Base-by-base conservation (phyloP, 2,888 invertebrate species). In the Platycheirus albimanus region DNA sequence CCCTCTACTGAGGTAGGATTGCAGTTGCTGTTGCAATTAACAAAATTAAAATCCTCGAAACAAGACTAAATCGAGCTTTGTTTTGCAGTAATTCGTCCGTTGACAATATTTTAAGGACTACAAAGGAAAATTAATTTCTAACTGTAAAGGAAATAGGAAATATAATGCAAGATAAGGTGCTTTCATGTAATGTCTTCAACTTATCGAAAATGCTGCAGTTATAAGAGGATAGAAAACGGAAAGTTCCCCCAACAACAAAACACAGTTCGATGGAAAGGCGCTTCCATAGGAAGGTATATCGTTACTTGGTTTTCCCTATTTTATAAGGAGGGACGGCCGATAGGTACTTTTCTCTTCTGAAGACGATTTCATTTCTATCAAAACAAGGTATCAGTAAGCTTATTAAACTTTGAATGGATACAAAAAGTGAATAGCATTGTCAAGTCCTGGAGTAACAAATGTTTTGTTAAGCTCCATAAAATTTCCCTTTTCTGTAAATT, bases 381-480 rank as follows among this genome's bases (percentile, higher is more conserved):
- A 78, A 83, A 83, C 78, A 74, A 83, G 81, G 63, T 83, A 83
- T 83, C 81, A 83, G 54, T 56, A 58, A 83, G 83, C 83, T 83
- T 83, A 83, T 83, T 78, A 83, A 83, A 83, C 67, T 83, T 78
- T 78, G 63, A 51, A 64, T 71, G 67, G 69, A 72, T 76, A 77
- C 67, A 69, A 64, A 71, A 78, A 64, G 43, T 54, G 72, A 79
- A 84, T 74, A 81, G 58, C 69, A 75, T 76, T 83, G 79, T 79
- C 70, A 41, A 38, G 41, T 58, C 58, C 13, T 54, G 24, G 66
- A 70, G 79, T 75, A 72, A 69, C 83, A 76, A 84, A 76, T 77
- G 79, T 84, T 75, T 84, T 81, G 81, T 67, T 71, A 81, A 76
- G 79, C 76, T 72, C 70, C 75, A 84, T 85, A 71, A 76, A 85